Evolutionary conservation across 1,140 invertebrate species (phyloP).

Genomic region (Ericerus pela): DNA sequence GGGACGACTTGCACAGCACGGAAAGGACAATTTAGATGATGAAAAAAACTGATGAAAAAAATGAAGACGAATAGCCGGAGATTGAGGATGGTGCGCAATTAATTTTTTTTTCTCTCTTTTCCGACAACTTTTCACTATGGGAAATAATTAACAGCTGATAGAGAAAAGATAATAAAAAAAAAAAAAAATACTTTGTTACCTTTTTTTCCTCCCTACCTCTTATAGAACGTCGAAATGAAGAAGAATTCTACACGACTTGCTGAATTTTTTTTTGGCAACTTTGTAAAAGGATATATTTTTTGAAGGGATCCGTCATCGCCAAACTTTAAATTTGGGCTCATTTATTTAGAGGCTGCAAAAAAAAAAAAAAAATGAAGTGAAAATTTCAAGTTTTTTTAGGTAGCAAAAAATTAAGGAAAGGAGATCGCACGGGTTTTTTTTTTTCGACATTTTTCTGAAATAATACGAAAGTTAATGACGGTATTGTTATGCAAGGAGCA

Average conservation of each 20-base stretch:
- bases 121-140: conserved; percentile 8
- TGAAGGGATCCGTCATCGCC: not conserved
- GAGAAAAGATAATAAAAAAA: conserved; percentile 1
- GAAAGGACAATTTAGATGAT: conserved; percentile 1
- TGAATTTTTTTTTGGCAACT: conserved; percentile 8
- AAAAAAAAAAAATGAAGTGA: no score
- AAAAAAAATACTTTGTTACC: conserved; percentile 5
- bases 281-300: conserved; percentile 2
- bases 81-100: conserved; percentile 2
- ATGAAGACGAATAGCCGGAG: conserved; percentile 5
- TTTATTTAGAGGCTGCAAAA: no score
- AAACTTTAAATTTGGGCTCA: conserved; percentile 10
- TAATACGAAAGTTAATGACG: no score
- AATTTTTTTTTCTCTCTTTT: conserved; percentile 9
- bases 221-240: not conserved
- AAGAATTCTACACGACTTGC: not conserved
- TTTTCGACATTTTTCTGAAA: no score
- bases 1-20: not conserved
- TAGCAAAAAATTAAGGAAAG: no score
- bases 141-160: conserved; percentile 12
- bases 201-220: not conserved
- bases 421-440: no score
- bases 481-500: no score
- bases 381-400: no score
- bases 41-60: conserved; percentile 10